Conservation (phyloP, 2,113 vertebrate genomes). For the Xenopus borealis region DNA sequence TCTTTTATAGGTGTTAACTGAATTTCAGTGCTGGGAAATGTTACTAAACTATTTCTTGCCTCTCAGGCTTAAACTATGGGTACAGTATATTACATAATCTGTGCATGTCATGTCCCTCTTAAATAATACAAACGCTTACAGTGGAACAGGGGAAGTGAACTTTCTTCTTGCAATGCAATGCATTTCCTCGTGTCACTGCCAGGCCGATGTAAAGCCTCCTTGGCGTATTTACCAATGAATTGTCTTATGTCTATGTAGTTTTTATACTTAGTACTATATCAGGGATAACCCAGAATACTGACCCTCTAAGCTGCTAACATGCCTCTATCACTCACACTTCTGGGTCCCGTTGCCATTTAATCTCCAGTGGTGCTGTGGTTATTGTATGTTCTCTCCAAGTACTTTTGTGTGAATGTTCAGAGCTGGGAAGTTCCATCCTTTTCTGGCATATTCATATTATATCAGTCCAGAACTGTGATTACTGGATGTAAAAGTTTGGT, state of each 20-base stretch:
- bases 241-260: background rate
- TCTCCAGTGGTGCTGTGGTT: background rate
- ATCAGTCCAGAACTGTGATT: conserved; percentile 8
- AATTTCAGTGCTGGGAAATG: conserved; percentile 27
- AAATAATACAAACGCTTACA: conserved; percentile 1
- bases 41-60: conserved; percentile 5
- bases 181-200: background rate
- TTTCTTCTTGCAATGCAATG: background rate
- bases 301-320: conserved; percentile 20
- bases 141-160: background rate
- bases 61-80: conserved; percentile 8
- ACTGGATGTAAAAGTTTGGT: conserved; percentile 16
- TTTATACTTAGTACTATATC: conserved; percentile 10
- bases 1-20: background rate
- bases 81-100: background rate
- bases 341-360: background rate
- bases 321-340: background rate
- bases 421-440: no score
- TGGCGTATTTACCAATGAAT: no score
- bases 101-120: conserved; percentile 11
- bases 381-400: background rate
- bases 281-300: background rate
- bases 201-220: no score
- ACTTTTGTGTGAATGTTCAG: no score
- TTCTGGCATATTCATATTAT: no score